Conservation (phyloP, 1,140 invertebrate genomes). For the Drosophila willistoni region DNA sequence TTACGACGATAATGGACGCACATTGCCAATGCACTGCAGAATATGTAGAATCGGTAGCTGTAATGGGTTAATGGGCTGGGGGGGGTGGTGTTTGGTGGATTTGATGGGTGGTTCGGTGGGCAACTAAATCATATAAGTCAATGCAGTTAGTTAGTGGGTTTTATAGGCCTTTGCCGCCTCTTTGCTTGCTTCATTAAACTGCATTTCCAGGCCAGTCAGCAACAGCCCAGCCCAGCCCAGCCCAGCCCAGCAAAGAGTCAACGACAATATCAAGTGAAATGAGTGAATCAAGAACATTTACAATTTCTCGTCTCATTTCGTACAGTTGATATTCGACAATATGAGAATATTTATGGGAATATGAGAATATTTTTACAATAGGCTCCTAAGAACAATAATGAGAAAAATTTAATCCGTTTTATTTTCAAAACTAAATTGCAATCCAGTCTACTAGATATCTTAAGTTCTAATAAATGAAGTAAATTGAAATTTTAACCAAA, state of each 20-base stretch:
- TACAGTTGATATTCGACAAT: slow-evolving; percentile 36
- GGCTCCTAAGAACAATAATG: not conserved
- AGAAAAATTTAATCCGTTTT: no score
- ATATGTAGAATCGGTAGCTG: not conserved
- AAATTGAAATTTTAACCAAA: no score
- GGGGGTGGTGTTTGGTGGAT: not conserved
- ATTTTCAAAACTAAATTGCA: no score
- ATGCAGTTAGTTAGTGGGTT: slow-evolving; percentile 76
- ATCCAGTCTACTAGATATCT: no score
- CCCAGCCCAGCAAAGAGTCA: slow-evolving; percentile 3
- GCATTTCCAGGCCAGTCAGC: slow-evolving; percentile 74
- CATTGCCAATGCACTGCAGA: slow-evolving; percentile 44
- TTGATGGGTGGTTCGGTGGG: not conserved
- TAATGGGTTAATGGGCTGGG: slow-evolving; percentile 1
- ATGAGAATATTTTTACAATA: slow-evolving; percentile 18
- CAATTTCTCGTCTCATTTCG: slow-evolving; percentile 47
- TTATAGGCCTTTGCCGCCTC: slow-evolving; percentile 57
- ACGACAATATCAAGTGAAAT: slow-evolving; percentile 10
- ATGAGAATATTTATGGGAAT: slow-evolving; percentile 17
- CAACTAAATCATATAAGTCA: slow-evolving; percentile 66
- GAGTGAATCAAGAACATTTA: slow-evolving; percentile 61
- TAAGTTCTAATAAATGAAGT: no score
- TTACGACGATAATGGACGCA: slow-evolving; percentile 36
- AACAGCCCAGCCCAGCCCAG: slow-evolving; percentile 51
- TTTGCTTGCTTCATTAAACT: slow-evolving; percentile 74